A percentile compares a stretch with the other conserved stretches of the same genome.
Conservation (phyloP, 1,140 invertebrate species). For the Drosophila melanica region DNA sequence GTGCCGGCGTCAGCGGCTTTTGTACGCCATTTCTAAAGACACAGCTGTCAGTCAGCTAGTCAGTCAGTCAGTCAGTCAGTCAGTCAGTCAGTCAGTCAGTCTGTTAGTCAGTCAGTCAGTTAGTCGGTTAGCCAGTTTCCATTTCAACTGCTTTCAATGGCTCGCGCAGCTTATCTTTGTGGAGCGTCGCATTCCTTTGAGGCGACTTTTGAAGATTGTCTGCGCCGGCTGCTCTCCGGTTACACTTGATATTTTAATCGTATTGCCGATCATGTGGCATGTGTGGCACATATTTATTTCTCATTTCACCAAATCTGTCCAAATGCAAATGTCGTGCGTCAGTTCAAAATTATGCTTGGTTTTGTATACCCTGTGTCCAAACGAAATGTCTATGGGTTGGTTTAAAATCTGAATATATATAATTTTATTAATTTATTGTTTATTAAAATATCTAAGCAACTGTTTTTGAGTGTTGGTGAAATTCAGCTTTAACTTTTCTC, state of each 20-base stretch:
- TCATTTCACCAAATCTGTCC: constrained; percentile 46
- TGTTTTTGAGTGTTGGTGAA: too few species aligned
- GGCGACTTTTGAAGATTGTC: constrained; percentile 23
- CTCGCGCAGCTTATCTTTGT: constrained; percentile 20
- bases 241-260: constrained; percentile 77
- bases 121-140: constrained; percentile 60
- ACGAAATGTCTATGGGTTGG: neutral
- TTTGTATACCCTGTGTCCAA: constrained; percentile 17
- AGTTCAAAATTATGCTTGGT: neutral
- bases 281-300: constrained; percentile 34
- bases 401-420: neutral
- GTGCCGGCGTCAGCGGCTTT: constrained; percentile 54
- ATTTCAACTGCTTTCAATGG: constrained; percentile 55
- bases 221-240: constrained; percentile 27
- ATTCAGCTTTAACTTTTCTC: too few species aligned
- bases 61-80: constrained; percentile 24
- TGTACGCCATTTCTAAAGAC: constrained; percentile 78
- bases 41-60: constrained; percentile 42
- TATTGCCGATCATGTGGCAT: constrained; percentile 68
- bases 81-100: constrained; percentile 51
- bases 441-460: too few species aligned
- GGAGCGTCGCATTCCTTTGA: constrained; percentile 48
- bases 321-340: constrained; percentile 44
- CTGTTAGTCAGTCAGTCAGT: constrained; percentile 55
- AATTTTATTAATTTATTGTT: neutral